phyloP scores from a whole-genome alignment of 1,140 invertebrate genomes.

The Drosophila miranda region DNA sequence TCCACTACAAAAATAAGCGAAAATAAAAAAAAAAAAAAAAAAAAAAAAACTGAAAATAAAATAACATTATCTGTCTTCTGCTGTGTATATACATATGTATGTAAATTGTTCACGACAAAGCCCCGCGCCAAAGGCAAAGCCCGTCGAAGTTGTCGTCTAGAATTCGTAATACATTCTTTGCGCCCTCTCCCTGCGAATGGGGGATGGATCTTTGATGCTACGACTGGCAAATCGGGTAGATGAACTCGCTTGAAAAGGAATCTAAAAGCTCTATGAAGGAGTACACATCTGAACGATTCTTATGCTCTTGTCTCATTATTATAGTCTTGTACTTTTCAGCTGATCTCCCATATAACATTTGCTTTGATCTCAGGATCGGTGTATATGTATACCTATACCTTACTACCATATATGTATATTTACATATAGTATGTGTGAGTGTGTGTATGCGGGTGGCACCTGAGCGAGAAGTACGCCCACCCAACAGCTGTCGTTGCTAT shows the following conservation, averaged over 20 bases:
- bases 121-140: constrained; percentile 21
- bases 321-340: too few relatives aligned
- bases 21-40: not conserved
- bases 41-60: constrained; percentile 12
- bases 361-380: not conserved
- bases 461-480: constrained; percentile 15
- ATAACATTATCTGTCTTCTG: constrained; percentile 8
- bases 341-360: too few relatives aligned
- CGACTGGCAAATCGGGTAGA: constrained; percentile 29
- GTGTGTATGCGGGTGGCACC: constrained; percentile 25
- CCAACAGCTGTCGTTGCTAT: not conserved
- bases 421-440: not conserved
- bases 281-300: too few relatives aligned
- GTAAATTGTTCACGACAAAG: constrained; percentile 62
- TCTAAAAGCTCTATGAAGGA: too few relatives aligned
- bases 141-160: constrained; percentile 56
- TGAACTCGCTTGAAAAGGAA: constrained; percentile 14
- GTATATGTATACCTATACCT: too few relatives aligned
- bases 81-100: constrained; percentile 3
- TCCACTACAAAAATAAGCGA: constrained; percentile 21
- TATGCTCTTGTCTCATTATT: not conserved
- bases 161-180: constrained; percentile 68
- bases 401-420: not conserved
- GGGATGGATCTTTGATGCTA: constrained; percentile 21
- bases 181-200: constrained; percentile 43